phyloP scores from a whole-genome alignment of 1,140 invertebrate genomes.

The Nephotettix cincticeps region DNA sequence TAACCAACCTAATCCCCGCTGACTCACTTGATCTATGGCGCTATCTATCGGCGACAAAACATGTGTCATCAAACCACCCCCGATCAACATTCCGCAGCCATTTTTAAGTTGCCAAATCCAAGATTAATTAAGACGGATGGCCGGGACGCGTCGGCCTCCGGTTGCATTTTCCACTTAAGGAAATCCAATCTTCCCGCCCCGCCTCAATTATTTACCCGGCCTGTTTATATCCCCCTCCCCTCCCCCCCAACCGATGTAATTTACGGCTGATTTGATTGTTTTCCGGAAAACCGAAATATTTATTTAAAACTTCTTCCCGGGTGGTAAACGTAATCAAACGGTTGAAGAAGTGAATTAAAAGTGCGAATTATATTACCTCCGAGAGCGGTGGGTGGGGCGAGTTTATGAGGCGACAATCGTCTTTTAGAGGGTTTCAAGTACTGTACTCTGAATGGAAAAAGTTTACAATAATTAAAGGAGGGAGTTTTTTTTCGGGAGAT shows the following conservation, averaged over 20 bases:
- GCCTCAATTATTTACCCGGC: conserved; percentile 13
- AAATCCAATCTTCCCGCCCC: conserved; percentile 19
- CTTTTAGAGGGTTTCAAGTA: too few relatives aligned
- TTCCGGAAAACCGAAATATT: conserved; percentile 2
- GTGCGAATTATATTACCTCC: too few relatives aligned
- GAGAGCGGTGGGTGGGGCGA: too few relatives aligned
- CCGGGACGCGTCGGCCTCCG: not conserved
- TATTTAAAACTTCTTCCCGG: conserved; percentile 1
- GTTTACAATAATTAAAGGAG: too few relatives aligned
- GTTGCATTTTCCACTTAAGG: conserved; percentile 20
- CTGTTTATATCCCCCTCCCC: conserved; percentile 10
- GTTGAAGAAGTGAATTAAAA: not conserved
- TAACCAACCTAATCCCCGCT: conserved; percentile 3
- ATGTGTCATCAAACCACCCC: conserved; percentile 12
- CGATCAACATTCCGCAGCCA: conserved; percentile 20
- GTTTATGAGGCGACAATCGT: too few relatives aligned
- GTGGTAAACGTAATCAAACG: not conserved
- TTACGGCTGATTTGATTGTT: conserved; percentile 26
- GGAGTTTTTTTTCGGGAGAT: too few relatives aligned
- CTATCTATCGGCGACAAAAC: conserved; percentile 13
- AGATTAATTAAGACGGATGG: conserved; percentile 25
- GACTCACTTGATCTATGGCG: conserved; percentile 15
- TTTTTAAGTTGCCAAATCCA: conserved; percentile 23
- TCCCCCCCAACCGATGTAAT: not conserved
- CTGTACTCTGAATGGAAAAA: too few relatives aligned